Conservation (phyloP, 2,797 vertebrate species). For the Sebastes reedi region DNA sequence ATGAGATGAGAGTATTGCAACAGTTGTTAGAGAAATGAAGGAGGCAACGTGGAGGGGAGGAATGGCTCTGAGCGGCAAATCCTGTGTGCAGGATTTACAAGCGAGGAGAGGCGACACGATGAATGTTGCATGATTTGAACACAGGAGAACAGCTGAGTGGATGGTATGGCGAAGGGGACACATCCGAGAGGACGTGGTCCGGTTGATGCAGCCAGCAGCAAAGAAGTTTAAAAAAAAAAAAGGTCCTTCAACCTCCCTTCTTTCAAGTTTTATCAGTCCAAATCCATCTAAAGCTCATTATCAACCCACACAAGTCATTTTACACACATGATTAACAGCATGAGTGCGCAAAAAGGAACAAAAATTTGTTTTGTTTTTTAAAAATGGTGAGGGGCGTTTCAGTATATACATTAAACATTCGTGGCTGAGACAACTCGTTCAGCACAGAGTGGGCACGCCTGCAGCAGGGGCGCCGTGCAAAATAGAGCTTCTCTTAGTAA, state of each 20-base stretch:
- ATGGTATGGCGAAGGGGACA: conserved; percentile 10
- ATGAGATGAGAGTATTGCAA: conserved; percentile 70
- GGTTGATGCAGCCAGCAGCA: conserved; percentile 30
- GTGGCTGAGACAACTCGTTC: conserved; percentile 32
- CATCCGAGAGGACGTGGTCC: conserved; percentile 11
- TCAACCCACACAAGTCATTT: conserved; percentile 21
- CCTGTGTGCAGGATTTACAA: conserved; percentile 54
- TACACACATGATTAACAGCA: conserved; percentile 44
- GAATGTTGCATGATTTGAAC: conserved; percentile 60
- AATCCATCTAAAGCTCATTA: conserved; percentile 34
- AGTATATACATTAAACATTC: conserved; percentile 55
- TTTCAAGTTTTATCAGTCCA: conserved; percentile 39
- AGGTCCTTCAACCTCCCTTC: conserved; percentile 15
- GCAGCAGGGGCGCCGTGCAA: conserved; percentile 67
- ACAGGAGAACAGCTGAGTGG: conserved; percentile 42
- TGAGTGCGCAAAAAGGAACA: background rate
- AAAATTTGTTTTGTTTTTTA: background rate
- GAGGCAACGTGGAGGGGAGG: conserved; percentile 2
- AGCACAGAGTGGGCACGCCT: conserved; percentile 45
- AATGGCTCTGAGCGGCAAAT: conserved; percentile 50
- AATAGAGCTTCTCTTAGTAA: conserved; percentile 81
- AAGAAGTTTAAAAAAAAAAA: background rate
- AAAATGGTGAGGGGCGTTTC: conserved; percentile 24
- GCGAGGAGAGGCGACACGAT: conserved; percentile 44
- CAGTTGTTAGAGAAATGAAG: conserved; percentile 51